These are phyloP conservation scores for Arctocebus calabarensis DNA, from an alignment of 2,797 vertebrate species.

Conservation along the genomic window DNA sequence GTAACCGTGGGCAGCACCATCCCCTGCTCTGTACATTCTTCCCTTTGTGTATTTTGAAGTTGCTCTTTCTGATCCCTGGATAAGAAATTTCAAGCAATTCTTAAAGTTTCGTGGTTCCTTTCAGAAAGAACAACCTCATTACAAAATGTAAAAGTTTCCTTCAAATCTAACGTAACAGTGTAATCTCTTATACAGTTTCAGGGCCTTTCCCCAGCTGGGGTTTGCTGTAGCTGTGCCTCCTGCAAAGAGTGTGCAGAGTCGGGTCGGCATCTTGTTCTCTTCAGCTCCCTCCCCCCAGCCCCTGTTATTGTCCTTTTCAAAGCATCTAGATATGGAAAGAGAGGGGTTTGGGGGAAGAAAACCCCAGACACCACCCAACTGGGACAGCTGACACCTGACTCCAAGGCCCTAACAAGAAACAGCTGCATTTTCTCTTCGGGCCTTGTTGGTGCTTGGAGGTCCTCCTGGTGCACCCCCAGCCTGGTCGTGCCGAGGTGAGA, in stretches of 20 bases:
- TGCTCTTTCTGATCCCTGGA: background rate
- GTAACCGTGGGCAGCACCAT: background rate
- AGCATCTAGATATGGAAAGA: background rate
- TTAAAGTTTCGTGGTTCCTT: background rate
- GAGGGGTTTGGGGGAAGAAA: background rate
- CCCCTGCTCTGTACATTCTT: background rate
- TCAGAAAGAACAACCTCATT: constrained; percentile 55
- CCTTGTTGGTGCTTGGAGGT: background rate
- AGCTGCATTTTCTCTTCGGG: background rate
- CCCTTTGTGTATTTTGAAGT: background rate
- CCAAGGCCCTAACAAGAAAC: too few species aligned
- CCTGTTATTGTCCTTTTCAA: background rate
- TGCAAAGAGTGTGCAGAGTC: background rate
- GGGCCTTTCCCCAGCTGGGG: constrained; percentile 5
- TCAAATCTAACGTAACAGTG: constrained; percentile 40
- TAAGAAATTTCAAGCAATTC: background rate
- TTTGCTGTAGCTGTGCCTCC: background rate
- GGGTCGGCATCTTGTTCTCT: background rate
- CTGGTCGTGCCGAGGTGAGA: background rate
- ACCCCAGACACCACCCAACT: background rate
- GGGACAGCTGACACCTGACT: background rate
- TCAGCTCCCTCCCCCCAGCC: background rate
- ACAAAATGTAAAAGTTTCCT: constrained; percentile 63
- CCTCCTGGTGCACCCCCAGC: background rate
- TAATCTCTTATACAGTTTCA: constrained; percentile 33